These are phyloP conservation scores for Axis porcinus DNA, from an alignment of 2,113 vertebrate species.

Conservation along the genomic window DNA sequence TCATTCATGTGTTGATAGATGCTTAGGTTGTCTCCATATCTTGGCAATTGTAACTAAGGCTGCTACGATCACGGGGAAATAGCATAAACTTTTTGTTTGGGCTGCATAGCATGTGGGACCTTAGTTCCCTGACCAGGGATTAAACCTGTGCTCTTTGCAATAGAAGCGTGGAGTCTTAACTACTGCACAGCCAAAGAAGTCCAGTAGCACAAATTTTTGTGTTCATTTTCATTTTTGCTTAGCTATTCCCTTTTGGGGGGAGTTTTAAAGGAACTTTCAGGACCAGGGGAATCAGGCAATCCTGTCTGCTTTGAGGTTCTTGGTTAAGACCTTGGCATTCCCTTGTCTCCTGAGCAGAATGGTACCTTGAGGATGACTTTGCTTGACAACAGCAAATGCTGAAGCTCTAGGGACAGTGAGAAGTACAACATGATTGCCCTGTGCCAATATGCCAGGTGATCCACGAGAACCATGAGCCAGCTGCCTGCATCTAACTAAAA, in stretches of 20 bases:
- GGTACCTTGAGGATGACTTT: conserved; percentile 89
- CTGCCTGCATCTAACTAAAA: conserved; percentile 88
- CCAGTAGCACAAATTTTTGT: neutral
- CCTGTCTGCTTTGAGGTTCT: neutral
- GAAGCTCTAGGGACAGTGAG: conserved; percentile 91
- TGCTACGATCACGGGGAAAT: neutral
- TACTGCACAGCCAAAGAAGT: neutral
- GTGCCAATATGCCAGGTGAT: conserved; percentile 92
- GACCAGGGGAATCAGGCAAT: neutral
- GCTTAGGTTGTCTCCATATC: neutral
- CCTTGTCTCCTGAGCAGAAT: conserved; percentile 77
- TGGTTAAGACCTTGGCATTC: neutral
- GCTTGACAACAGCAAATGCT: conserved; percentile 93
- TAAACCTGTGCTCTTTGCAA: neutral
- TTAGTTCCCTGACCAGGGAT: neutral
- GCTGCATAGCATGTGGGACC: neutral
- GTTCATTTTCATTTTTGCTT: neutral
- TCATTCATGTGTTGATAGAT: neutral
- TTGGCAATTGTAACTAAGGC: neutral
- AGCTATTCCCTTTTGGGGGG: neutral
- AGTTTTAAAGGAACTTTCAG: neutral
- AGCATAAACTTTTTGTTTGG: neutral
- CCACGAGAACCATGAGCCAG: conserved; percentile 93
- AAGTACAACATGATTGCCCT: conserved; percentile 96
- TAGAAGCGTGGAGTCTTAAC: neutral